Base-by-base conservation (phyloP, 2,113 vertebrate genomes). In the Phaethornis superciliosus region DNA sequence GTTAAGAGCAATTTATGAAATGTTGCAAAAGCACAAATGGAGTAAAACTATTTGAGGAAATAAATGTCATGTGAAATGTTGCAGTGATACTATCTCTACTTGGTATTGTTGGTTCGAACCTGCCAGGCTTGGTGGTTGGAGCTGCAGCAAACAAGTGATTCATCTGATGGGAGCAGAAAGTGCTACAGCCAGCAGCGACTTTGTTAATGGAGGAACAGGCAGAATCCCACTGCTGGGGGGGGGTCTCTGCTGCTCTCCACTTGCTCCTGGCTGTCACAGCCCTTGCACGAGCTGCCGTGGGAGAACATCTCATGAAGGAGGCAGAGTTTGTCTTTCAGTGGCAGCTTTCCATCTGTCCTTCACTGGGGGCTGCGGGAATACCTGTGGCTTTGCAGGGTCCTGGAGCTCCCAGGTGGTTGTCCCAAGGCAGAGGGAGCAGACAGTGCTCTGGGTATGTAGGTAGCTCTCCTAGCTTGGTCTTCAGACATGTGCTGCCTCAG, bases 361-460 rank as follows among this genome's bases (percentile, higher is more conserved):
- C 5, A 0, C 17, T 2, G 27, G 26, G 22, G 40, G 12, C 18
- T 47, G 18, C 0, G 1, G 56, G 47, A 32, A 6, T 19, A 6
- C 1, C 0, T 2, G 1, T 10, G 52, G 15, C 64, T n/a, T 2
- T 9, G 22, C 0, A 12, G 65, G 55, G 37, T 58, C n/a, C 22
- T 51, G 15, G 58, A 14, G 2, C 55, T 10, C 1, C 21, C 1
- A 17, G 21, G 51, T 27, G 47, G 82, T 14, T 32, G 55, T 42
- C 46, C 40, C 0, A 6, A 26, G 62, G 19, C 2, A 4, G 49
- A 14, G 84, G 30, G 49, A 40, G 54, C 62, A 1, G 5, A 44
- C 3, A 0, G 11, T 15, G 60, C 82, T 44, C 44, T 9, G 24
- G 27, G 4, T 3, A 9, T 2, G 4, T 17, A 47, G 46, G 20